Conservation (phyloP, 2,888 invertebrate species). For the Nemotelus nigrinus region DNA sequence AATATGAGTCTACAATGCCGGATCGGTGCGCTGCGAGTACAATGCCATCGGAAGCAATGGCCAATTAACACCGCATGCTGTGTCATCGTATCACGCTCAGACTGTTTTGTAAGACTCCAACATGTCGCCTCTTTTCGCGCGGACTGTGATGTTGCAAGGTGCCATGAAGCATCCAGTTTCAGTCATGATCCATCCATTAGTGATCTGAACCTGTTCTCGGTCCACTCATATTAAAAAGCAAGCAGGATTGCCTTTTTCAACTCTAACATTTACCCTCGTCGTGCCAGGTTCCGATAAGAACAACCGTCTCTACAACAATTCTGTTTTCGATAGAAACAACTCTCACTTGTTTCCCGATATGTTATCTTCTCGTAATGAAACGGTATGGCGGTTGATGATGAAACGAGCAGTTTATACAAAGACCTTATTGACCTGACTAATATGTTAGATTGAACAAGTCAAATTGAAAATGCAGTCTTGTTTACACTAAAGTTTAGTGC, state of each 20-base stretch:
- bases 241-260: constrained; percentile 5
- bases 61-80: constrained; percentile 12
- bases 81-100: neutral
- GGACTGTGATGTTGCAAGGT: constrained; percentile 14
- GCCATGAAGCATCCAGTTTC: constrained; percentile 16
- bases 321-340: no score
- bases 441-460: no score
- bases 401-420: no score
- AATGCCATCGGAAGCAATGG: constrained; percentile 20
- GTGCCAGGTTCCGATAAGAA: no score
- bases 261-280: constrained; percentile 3
- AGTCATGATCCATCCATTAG: constrained; percentile 35
- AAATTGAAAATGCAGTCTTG: no score
- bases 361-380: no score
- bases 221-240: neutral
- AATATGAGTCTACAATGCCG: neutral
- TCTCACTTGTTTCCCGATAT: no score
- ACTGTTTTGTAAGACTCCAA: neutral
- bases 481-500: no score
- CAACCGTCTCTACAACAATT: no score
- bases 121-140: neutral
- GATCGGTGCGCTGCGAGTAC: neutral
- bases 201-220: constrained; percentile 29
- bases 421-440: no score
- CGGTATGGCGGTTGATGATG: no score